Conservation (phyloP, 2,888 invertebrate genomes). For the Pristionchus exspectatus region DNA sequence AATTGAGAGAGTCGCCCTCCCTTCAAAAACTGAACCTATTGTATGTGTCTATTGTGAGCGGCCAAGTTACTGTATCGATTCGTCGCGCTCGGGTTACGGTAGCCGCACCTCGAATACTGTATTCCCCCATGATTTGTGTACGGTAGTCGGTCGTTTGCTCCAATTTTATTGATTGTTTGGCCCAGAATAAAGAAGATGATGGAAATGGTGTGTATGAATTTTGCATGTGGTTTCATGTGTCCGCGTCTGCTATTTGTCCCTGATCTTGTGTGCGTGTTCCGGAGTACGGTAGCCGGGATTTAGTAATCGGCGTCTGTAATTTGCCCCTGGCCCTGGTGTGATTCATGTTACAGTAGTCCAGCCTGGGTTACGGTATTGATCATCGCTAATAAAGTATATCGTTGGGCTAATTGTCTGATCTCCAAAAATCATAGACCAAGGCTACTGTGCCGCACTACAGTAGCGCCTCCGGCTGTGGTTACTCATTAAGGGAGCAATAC, state of each 20-base stretch:
- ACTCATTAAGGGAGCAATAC: not conserved
- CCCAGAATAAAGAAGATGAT: no score
- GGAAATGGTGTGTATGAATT: no score
- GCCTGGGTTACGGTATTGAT: not conserved
- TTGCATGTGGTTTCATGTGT: no score
- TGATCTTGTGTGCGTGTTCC: not conserved
- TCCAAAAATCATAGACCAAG: not conserved
- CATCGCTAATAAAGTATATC: not conserved
- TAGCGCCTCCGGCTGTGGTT: slow-evolving; percentile 5
- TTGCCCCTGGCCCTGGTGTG: not conserved
- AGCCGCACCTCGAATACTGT: no score
- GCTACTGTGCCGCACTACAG: not conserved
- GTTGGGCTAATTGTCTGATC: not conserved
- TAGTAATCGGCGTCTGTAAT: not conserved
- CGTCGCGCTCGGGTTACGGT: no score
- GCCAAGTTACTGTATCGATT: not conserved
- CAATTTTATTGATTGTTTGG: no score
- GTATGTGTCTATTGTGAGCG: not conserved
- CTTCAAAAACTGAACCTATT: not conserved
- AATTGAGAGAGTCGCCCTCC: not conserved
- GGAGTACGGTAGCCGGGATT: not conserved
- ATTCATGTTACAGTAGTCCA: not conserved
- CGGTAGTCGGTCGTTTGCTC: no score
- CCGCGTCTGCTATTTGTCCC: no score
- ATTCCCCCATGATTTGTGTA: no score